Base-by-base conservation (phyloP, 2,797 vertebrate genomes). In the Sebastes hubbsi region DNA sequence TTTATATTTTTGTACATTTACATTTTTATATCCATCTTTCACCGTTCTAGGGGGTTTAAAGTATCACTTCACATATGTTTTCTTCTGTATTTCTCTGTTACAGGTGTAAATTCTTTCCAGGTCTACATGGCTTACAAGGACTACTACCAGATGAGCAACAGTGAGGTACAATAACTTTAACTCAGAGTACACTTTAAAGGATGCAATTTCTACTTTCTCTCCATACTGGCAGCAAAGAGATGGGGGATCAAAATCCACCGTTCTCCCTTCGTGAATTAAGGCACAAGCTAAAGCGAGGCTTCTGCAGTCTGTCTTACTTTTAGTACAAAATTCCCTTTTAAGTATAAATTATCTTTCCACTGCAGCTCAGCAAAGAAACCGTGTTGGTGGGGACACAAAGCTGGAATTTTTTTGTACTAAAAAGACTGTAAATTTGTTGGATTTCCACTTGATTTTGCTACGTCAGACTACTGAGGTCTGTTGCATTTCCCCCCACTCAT, bases 81-180 rank as follows among this genome's bases (percentile, higher is more conserved):
- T 20, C 3, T 34, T n/a, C 16, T 73, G 1, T 11, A 0, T 16
- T 49, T 7, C 11, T 72, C 55, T 71, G 46, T 70, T 63, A 2
- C 92, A 99, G 98, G 98, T 14, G 91, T 99, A 83, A 99, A 99
- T 92, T 98, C 98, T 4, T 99, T 99, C 96, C 98, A 99, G 95
- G 98, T 99, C 88, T 98, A 99, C 93, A 99, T 99, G 98, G 98
- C 98, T 69, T 99, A 98, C 88, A 99, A 99, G 95, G 98, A 99
- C 94, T 94, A 97, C 88, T 99, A 98, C 94, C 98, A 99, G 95
- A 97, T 99, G 97, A 98, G 95, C 79, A 99, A 98, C 95, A 99
- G 97, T 1, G 98, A 99, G 98, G 98, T 99, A 96, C 8, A 73
- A 25, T 4, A 20, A 20, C 25, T 75, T 60, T 1, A 22, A 62